phyloP scores from a whole-genome alignment of 2,113 vertebrate genomes.

The Suncus etruscus region DNA sequence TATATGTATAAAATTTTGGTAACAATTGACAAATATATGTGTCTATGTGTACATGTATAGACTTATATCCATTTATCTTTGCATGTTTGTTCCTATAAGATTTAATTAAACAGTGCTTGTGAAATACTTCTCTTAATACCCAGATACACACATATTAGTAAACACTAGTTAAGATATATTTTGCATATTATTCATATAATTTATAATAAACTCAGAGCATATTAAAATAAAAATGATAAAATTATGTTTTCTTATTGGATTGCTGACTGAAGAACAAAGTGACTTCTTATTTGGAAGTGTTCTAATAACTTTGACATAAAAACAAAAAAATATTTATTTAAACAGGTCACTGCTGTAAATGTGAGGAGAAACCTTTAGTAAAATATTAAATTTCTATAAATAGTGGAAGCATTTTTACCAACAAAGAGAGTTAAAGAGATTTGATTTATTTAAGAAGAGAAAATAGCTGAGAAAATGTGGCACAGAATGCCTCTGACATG shows the following conservation, averaged over 20 bases:
- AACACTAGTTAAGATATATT: background rate
- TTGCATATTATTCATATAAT: background rate
- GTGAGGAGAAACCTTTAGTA: conserved; percentile 6
- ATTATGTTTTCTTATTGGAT: background rate
- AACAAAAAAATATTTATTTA: conserved; percentile 29
- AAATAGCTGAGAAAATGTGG: conserved; percentile 54
- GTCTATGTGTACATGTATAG: background rate
- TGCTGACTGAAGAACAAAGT: background rate
- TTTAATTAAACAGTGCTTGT: background rate
- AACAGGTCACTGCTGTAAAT: background rate
- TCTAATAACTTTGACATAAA: conserved; percentile 36
- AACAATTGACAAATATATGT: background rate
- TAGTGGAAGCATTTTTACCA: conserved; percentile 61
- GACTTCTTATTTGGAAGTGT: conserved; percentile 25
- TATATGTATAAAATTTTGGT: background rate
- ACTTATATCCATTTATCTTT: background rate
- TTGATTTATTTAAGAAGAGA: conserved; percentile 64
- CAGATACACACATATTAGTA: background rate
- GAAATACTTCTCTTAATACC: background rate
- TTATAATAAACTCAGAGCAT: background rate
- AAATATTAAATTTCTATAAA: conserved; percentile 70
- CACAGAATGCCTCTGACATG: conserved; percentile 58
- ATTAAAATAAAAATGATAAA: background rate
- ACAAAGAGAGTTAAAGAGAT: conserved; percentile 69
- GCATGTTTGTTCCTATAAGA: background rate